Evolutionary conservation across 2,797 vertebrate genomes (phyloP), one percentile per base, ranked within the genome.

Genomic region (Trichosurus vulpecula): DNA sequence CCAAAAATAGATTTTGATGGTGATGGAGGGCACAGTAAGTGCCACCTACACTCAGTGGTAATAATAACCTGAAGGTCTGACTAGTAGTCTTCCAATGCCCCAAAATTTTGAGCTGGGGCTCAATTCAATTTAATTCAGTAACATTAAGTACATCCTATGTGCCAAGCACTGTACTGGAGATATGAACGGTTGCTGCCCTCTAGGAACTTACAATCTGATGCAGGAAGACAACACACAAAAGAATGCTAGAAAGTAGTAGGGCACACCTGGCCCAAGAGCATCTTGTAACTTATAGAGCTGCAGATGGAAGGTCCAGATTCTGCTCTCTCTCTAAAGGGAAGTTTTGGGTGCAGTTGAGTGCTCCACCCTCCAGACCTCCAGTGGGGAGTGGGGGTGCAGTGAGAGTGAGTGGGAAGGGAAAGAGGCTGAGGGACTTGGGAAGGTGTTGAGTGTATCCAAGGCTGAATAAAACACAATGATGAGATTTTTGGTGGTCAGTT

Each of bases 131-230:
- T 92, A 41, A 53, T 90, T 93, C 16, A 41, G 30, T n/a, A 95
- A 90, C 92, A 74, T 53, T 92, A 61, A 95, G 66, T 54, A 54
- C 53, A 31, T 90, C 30, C 25, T 93, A 29, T 55, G 16, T 94
- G 22, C 91, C 92, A 74, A 27, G 11, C 91, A 31, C 90, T 91
- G 2, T 9, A 1, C 14, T 92, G 6, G 74, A 47, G 22, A 81
- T 27, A 81, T 22, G 6, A 47, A 81, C 81, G 19, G 41, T 81
- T 22, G 11, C 74, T 81, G 74, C 31, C 58, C 31, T 66, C 58
- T 16, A 35, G 10, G 13, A 61, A 27, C 29, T 58, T 31, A 31
- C 29, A 31, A 12, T 58, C 30, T 57, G 35, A 16, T n/a, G 4
- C 2, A 2, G 41, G n/a, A 47, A 81, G 19, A 81, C 2, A 13